Evolutionary conservation across 2,113 vertebrate genomes (phyloP).

Genomic region (Globicephala melas): DNA sequence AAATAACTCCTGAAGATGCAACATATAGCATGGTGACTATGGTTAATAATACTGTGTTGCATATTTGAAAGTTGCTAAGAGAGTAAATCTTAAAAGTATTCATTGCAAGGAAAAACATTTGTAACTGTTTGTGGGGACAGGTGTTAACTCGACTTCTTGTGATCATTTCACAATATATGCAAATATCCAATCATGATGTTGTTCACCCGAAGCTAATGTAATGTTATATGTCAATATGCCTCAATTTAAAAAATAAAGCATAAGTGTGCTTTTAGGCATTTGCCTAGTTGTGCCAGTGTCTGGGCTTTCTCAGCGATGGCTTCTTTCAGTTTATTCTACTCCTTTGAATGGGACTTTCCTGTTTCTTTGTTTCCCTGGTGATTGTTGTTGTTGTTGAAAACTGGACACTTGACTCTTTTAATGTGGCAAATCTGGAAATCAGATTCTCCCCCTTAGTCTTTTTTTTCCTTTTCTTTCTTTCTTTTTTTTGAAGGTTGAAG

Average conservation of each 20-base stretch:
- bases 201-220: not conserved
- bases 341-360: not conserved
- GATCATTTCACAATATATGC: not conserved
- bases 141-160: not conserved
- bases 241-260: not conserved
- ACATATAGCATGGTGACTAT: not conserved
- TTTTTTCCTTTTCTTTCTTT: not conserved
- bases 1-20: not conserved
- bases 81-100: not conserved
- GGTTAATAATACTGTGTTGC: not conserved
- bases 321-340: fast-evolving
- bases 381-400: not conserved
- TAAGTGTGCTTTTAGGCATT: not conserved
- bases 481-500: not conserved
- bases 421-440: not conserved
- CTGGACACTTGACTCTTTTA: not conserved
- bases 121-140: not conserved
- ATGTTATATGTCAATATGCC: not conserved
- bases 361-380: not conserved
- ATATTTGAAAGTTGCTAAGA: not conserved
- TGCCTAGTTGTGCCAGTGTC: not conserved
- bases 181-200: not conserved
- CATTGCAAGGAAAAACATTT: not conserved
- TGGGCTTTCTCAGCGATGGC: not conserved
- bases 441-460: not conserved